Conservation (phyloP, 2,113 vertebrate species). For the Daphoenositta chrysoptera region DNA sequence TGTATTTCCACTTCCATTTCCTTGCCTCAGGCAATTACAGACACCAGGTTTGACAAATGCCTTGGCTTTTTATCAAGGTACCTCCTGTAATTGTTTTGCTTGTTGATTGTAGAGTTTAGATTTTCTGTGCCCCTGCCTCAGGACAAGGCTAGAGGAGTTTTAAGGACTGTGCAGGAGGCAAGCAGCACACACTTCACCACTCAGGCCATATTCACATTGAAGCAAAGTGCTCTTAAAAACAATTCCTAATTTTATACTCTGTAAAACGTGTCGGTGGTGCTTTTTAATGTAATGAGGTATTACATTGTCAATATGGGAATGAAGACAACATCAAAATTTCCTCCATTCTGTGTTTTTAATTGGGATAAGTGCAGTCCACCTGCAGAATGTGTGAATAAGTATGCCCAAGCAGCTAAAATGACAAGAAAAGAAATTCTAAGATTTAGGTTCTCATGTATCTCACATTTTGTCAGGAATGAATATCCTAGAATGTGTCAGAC, state of each 20-base stretch:
- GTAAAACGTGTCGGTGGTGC: not conserved
- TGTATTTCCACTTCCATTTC: not conserved
- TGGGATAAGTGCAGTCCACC: not conserved
- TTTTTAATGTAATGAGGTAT: not conserved
- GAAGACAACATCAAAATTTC: not conserved
- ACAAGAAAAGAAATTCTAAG: not conserved
- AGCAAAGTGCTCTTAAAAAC: not conserved
- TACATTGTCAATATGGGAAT: not conserved
- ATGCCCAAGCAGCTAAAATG: not conserved
- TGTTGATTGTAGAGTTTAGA: not conserved
- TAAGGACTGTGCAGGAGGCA: not conserved
- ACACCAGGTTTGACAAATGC: not conserved
- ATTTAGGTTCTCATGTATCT: not conserved
- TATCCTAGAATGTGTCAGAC: not conserved
- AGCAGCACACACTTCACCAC: not conserved
- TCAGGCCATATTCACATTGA: not conserved
- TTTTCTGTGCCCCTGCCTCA: not conserved
- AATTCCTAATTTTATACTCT: not conserved
- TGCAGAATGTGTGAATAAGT: not conserved
- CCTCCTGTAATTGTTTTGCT: not conserved
- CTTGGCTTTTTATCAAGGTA: not conserved
- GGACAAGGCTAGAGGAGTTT: not conserved
- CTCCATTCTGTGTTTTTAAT: not conserved
- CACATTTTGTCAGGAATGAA: not conserved
- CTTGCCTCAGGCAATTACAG: not conserved